phyloP scores from a whole-genome alignment of 2,113 vertebrate genomes.

The Bolborhynchus lineola region DNA sequence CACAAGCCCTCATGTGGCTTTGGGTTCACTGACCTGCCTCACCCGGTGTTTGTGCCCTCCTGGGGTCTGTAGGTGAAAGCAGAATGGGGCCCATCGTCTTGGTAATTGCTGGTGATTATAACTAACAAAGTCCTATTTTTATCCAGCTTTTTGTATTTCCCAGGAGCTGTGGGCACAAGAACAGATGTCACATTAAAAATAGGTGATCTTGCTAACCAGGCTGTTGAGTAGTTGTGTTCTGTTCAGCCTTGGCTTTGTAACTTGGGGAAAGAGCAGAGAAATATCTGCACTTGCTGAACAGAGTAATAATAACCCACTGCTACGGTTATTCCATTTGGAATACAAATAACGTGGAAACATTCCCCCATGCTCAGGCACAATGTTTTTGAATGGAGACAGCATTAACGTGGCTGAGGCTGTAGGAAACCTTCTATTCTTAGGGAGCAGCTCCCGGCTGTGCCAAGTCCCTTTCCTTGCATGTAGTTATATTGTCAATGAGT shows the following conservation, averaged over 20 bases:
- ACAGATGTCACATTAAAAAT: background rate
- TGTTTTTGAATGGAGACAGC: background rate
- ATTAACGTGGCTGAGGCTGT: background rate
- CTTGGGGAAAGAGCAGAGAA: background rate
- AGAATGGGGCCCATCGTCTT: background rate
- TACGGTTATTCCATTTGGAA: background rate
- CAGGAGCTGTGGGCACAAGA: background rate
- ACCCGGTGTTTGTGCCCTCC: background rate
- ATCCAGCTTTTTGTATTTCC: background rate
- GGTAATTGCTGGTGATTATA: background rate
- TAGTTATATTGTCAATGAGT: background rate
- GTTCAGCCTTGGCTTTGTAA: background rate
- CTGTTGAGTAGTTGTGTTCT: background rate
- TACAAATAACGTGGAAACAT: background rate
- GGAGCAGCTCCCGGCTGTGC: background rate
- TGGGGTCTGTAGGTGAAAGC: background rate
- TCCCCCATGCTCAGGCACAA: background rate
- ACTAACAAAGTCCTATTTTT: slow-evolving; percentile 16
- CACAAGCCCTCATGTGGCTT: background rate
- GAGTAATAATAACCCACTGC: background rate
- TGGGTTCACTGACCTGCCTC: background rate
- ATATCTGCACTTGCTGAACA: background rate
- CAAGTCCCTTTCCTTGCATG: background rate
- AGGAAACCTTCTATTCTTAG: background rate
- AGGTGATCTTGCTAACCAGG: background rate